Evolutionary conservation across 2,797 vertebrate species (phyloP), one percentile per base, ranked within the genome.

Genomic region (Apogon talboti): DNA sequence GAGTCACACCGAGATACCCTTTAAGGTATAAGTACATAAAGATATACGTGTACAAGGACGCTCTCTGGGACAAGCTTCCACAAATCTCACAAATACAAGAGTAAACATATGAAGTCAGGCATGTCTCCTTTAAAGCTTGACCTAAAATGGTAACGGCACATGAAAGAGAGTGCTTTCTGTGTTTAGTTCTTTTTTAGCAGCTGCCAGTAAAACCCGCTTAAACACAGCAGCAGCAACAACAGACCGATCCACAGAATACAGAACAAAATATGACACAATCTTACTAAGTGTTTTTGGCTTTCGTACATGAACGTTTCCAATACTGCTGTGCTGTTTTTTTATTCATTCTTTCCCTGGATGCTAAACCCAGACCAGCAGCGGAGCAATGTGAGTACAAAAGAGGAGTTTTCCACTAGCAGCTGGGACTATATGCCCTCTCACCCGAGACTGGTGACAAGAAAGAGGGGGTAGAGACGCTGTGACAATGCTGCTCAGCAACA

Each of bases 61-160:
- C 42, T 52, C 30, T 49, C 42, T 35, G 51, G 6, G 58, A 10
- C 16, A 6, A 54, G 33, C 52, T 51, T 52, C 59, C 47, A 30
- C 50, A 66, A n/a, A 64, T 56, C 67, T 80, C 59, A 70, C 19
- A 78, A 84, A 81, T 79, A 83, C 48, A 42, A 65, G 74, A 61
- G 64, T 74, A 83, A 81, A 85, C 79, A 66, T 71, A 60, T 65
- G 57, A 84, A 76, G 78, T 75, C 68, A 75, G 78, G 49, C 57
- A 19, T 53, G 69, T 76, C 76, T 71, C 78, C 45, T 84, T 71
- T 66, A 66, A 82, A 87, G 62, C 74, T n/a, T 87, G 78, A 83
- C 92, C 92, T 85, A 91, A 93, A 91, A 93, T 87, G 92, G 89
- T 89, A 89, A 91, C 42, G 79, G 71, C 80, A 55, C 78, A 73